Percentiles rank a stretch among this genome's conserved stretches.
These are phyloP conservation scores for Teleopsis dalmanni DNA, from an alignment of 1,140 invertebrate species.

Conservation along the genomic window DNA sequence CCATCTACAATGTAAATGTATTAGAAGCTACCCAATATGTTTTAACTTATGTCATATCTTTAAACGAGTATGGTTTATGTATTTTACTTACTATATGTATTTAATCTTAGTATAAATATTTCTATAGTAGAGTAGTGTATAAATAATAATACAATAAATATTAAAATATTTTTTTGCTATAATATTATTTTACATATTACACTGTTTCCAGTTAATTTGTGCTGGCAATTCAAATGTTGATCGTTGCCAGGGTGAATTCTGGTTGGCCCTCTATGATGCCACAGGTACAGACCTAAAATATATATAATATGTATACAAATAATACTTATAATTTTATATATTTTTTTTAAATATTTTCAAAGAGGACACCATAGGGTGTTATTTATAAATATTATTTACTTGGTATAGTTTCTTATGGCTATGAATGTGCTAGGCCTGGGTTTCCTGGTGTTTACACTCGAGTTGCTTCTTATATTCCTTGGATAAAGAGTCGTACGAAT, in stretches of 20 bases:
- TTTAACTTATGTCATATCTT: no score
- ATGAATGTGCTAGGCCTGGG: constrained; percentile 58
- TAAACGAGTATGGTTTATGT: no score
- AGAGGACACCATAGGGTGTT: constrained; percentile 14
- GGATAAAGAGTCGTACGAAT: constrained; percentile 26
- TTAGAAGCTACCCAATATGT: no score
- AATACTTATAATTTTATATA: background rate
- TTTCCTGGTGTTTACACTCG: constrained; percentile 64
- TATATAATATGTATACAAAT: background rate
- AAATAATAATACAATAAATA: no score
- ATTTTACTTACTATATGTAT: no score
- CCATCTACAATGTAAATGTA: no score
- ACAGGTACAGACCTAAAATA: constrained; percentile 19
- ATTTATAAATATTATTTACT: constrained; percentile 48
- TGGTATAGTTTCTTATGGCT: constrained; percentile 61
- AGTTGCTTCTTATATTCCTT: constrained; percentile 45
- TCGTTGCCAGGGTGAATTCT: constrained; percentile 79
- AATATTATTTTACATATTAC: no score
- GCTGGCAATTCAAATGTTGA: constrained; percentile 56
- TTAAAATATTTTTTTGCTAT: no score
- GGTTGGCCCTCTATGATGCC: constrained; percentile 67
- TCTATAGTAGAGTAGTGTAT: no score
- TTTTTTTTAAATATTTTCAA: constrained; percentile 14
- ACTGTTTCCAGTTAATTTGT: constrained; percentile 40
- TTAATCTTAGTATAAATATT: no score